Conservation (phyloP, 2,113 vertebrate species). For the Cyrtonyx montezumae region DNA sequence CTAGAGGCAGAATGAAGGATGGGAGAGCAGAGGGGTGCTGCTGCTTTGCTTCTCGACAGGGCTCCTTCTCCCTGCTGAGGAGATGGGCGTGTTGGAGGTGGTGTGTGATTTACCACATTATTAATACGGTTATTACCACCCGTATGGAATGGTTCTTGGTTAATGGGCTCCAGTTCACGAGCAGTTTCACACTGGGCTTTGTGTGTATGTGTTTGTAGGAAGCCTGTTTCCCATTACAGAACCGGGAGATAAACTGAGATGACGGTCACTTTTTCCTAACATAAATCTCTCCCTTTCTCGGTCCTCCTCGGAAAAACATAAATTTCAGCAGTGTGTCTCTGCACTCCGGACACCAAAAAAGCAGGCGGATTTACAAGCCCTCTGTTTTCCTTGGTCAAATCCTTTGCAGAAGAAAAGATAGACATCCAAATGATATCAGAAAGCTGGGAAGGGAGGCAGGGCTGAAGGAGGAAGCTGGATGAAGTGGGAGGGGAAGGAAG, state of each 20-base stretch:
- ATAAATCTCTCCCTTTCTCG: conserved; percentile 5
- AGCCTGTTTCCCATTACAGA: conserved; percentile 72
- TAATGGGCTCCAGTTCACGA: accelerated
- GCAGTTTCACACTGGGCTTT: neutral
- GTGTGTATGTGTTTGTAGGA: conserved; percentile 5
- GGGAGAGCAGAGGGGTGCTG: neutral
- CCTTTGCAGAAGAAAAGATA: neutral
- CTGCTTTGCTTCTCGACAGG: neutral
- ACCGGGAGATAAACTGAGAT: conserved; percentile 6
- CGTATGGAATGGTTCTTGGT: neutral
- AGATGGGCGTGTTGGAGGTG: neutral
- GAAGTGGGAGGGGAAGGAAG: conserved; percentile 15
- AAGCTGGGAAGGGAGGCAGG: neutral
- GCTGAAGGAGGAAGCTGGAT: neutral
- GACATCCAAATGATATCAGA: neutral
- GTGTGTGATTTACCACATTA: neutral
- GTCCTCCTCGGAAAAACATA: conserved; percentile 5
- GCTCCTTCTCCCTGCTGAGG: neutral
- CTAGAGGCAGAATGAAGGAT: neutral
- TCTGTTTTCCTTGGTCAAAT: neutral
- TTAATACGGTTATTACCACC: neutral
- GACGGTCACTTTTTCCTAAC: conserved; percentile 68
- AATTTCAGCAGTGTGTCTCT: neutral
- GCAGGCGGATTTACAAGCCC: neutral
- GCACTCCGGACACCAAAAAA: neutral